Evolutionary conservation across 1,140 invertebrate species (phyloP), one percentile per base, ranked within the genome.

Genomic region (Lucilia sericata): DNA sequence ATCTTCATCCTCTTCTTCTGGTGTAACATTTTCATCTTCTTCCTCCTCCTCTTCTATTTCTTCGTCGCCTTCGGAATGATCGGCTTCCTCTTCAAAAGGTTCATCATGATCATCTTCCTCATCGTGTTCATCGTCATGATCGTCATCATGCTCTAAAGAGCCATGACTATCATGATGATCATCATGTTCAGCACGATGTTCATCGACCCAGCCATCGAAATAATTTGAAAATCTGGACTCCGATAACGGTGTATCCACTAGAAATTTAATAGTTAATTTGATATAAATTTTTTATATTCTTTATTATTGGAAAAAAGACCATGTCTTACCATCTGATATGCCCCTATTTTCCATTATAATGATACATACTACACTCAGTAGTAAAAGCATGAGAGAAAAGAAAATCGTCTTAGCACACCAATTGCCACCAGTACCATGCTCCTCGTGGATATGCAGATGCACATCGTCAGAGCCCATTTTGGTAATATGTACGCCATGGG

Each of bases 361-460:
- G 70, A 96, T 88, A 82, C 95, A 95, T 87, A 96, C 94, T 17
- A 96, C 92, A 51, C 95, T 93, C 85, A 94, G 91, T 25, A 97
- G 92, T 82, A 94, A 93, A 25, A 94, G 94, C 74, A 96, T 92
- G 14, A 97, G 88, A 3, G 93, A 91, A 87, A 97, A 96, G 91
- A 97, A 97, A 84, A 96, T 92, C 65, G 96, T 94, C 92, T 96
- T 96, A 9, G 96, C 95, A 90, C 95, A 96, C 93, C 96, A 94
- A 87, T 96, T 95, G 42, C 95, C 96, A 65, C 95, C 95, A 17
- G 94, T 95, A 12, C 93, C 93, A 85, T 93, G 93, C 74, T 96
- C 95, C 86, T 95, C 94, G 36, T 96, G 93, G 42, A 96, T 92
- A 87, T 96, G 95, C 87, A 96, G 94, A 80, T 94, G 94, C 34